Base-by-base conservation (phyloP, 2,797 vertebrate genomes). In the Mionectes olivaceus region DNA sequence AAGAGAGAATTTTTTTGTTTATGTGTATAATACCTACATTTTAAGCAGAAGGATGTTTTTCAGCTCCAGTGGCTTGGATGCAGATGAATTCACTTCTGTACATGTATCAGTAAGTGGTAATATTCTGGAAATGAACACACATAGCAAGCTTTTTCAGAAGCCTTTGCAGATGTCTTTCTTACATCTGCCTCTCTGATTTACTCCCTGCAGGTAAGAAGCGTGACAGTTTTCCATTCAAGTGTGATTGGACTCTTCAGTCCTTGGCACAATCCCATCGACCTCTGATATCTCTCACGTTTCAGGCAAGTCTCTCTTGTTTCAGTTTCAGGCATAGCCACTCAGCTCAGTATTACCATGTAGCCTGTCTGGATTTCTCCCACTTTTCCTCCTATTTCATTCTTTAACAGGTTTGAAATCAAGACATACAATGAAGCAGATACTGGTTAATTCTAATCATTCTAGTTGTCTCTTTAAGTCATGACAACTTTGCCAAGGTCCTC, bases 191-290 rank as follows among this genome's bases (percentile, higher is more conserved):
- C 33, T 70, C 77, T 74, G 85, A 90, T 94, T 89, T 79, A 67
- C 56, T 95, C 76, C 77, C 85, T 57, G 65, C 87, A 93, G 92
- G 94, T 95, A 86, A 87, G 81, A 83, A 56, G 69, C 69, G 81
- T 88, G 89, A 81, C 73, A 60, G 60, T 74, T 83, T 77, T 87
- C 67, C 60, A 3, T 28, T 23, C 80, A 67, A 60, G 50, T 46
- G 47, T 43, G 83, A 94, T 88, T 91, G 73, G 56, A 86, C 95
- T 94, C 85, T 88, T 88, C 83, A 79, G 73, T 79, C 37, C 60
- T 90, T 84, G 85, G 76, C 70, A 94, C 83, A 92, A 59, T 67
- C 63, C 43, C 91, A 82, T 75, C 65, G 75, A 4, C 49, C 53
- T 79, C 77, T 74, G 77, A 28, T 84, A 87, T 83, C 87, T 92